These are phyloP conservation scores for Stylophora pistillata DNA, from an alignment of 64 coral and sea anemone genomes.

Conservation along the genomic window DNA sequence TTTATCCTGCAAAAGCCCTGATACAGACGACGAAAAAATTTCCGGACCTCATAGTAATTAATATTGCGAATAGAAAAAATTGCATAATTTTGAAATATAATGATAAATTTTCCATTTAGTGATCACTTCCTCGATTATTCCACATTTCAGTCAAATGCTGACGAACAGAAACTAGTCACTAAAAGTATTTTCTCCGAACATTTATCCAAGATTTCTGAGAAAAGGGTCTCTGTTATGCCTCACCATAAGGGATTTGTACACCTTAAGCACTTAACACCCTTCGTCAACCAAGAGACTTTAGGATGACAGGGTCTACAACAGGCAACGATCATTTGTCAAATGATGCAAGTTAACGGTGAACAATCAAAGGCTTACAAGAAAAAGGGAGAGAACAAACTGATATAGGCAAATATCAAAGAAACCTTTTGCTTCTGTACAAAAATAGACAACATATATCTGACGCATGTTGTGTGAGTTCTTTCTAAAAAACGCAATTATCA, in stretches of 20 bases:
- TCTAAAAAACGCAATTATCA: constrained; percentile 18
- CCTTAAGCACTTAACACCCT: too few relatives aligned
- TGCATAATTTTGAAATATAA: background rate
- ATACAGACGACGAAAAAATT: background rate
- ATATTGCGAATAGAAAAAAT: background rate
- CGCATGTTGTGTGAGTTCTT: constrained; percentile 3
- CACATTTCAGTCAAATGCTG: background rate
- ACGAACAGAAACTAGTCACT: background rate
- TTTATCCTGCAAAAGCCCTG: background rate
- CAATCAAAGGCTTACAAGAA: background rate
- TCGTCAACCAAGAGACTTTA: too few relatives aligned
- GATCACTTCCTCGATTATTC: background rate
- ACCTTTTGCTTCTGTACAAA: background rate
- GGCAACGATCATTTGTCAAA: too few relatives aligned
- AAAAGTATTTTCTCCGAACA: too few relatives aligned
- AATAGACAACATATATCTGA: constrained; percentile 41
- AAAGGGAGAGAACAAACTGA: background rate
- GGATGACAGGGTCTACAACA: too few relatives aligned
- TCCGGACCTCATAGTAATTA: background rate
- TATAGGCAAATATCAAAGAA: background rate
- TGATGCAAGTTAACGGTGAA: background rate
- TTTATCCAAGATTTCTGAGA: too few relatives aligned
- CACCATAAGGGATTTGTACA: too few relatives aligned
- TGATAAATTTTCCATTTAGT: background rate
- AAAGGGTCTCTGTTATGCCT: too few relatives aligned